Base-by-base conservation (phyloP, 2,113 vertebrate genomes). In the Protobothrops mucrosquamatus region DNA sequence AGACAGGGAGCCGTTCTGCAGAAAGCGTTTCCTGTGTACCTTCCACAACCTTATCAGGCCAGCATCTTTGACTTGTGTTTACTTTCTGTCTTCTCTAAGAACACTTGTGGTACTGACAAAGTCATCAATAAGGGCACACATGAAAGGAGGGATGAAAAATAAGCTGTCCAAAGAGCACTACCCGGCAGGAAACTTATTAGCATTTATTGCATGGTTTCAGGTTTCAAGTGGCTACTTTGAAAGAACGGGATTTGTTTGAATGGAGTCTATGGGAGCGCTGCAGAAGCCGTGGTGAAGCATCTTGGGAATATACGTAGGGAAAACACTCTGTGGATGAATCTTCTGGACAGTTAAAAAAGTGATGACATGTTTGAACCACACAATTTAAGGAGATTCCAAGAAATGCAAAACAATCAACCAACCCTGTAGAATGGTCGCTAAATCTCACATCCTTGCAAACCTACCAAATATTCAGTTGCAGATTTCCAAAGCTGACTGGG, bases 151-250 rank as follows among this genome's bases (percentile, higher is more conserved):
- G 95, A 95, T 96, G 96, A 97, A 97, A 97, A 97, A 97, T 97
- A 96, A 97, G 96, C 97, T 96, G 96, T 96, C 97, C 96, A 96
- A 97, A 97, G 96, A 97, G 96, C 95, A 95, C 94, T 95, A 94
- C 96, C 94, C 94, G 93, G 96, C 97, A 97, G 97, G 97, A 97
- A 97, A 96, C 96, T 96, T 97, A 97, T 97, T 97, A 97, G 96
- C 97, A 97, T 97, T 97, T 97, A 97, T 97, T 97, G 97, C 96
- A 89, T 69, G 0, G 96, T 95, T 95, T 97, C 97, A 91, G 87
- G 93, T 97, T 97, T 96, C 97, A 64, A 56, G 94, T 92, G 96
- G 94, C 11, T 94, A 95, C 96, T 96, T 96, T 94, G 95, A 97
- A 97, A 97, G 95, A 97, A 95, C 91, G 94, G 93, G 93, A 95